phyloP scores from a whole-genome alignment of 2,113 vertebrate genomes.

The Albula goreensis region DNA sequence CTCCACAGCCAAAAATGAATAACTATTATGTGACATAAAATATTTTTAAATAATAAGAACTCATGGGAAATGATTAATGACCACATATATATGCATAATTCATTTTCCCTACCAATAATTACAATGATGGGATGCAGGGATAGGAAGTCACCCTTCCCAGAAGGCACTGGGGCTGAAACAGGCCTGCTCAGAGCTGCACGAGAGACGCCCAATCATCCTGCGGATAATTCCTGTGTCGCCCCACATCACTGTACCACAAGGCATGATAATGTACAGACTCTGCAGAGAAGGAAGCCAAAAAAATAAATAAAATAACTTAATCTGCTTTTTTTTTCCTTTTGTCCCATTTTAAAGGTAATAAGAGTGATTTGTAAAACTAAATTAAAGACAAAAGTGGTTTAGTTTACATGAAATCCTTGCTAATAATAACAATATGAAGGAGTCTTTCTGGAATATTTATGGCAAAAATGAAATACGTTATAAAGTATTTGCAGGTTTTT shows the following conservation, averaged over 20 bases:
- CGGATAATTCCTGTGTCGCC: constrained; percentile 60
- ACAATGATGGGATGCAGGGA: neutral
- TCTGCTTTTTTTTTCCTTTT: constrained; percentile 43
- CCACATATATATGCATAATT: neutral
- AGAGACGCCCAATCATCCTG: neutral
- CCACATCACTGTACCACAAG: constrained; percentile 61
- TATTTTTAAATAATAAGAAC: neutral
- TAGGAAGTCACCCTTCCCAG: neutral
- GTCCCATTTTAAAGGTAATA: constrained; percentile 62
- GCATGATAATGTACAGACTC: constrained; percentile 64
- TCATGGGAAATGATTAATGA: neutral
- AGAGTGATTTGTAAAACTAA: constrained; percentile 69
- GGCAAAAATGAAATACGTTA: constrained; percentile 29
- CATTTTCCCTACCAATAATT: neutral
- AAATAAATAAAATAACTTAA: constrained; percentile 36
- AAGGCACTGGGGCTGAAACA: neutral
- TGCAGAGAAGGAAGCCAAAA: constrained; percentile 32
- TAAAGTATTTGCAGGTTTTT: constrained; percentile 35
- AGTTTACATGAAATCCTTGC: constrained; percentile 58
- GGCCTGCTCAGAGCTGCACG: neutral
- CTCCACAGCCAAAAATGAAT: too few relatives aligned
- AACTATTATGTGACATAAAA: too few relatives aligned
- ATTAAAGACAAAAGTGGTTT: constrained; percentile 69
- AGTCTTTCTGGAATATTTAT: constrained; percentile 45
- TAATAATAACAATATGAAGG: constrained; percentile 46